phyloP scores from a whole-genome alignment of 1,140 invertebrate genomes.

The Drosophila mojavensis region DNA sequence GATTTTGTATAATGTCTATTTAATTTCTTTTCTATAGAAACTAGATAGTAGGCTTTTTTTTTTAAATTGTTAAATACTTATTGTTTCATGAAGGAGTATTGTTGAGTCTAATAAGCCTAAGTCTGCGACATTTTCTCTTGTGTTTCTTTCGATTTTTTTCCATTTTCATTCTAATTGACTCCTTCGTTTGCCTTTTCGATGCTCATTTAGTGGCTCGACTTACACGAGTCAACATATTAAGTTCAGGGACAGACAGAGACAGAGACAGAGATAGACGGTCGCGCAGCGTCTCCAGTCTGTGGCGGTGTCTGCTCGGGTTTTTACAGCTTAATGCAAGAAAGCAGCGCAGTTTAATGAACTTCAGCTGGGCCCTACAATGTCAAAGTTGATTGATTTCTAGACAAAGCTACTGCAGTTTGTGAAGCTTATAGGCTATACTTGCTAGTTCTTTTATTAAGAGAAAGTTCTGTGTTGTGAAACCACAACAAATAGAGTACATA shows the following conservation, averaged over 20 bases:
- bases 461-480: no score
- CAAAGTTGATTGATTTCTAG: conserved; percentile 28
- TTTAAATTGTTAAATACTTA: no score
- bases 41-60: no score
- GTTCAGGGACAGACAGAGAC: conserved; percentile 13
- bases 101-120: no score
- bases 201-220: conserved; percentile 50
- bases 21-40: no score
- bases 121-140: neutral
- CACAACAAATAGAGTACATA: no score
- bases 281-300: neutral
- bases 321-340: conserved; percentile 21
- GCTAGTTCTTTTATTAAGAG: no score
- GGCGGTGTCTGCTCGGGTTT: neutral
- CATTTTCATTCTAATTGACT: conserved; percentile 9
- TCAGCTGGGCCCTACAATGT: conserved; percentile 19
- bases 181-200: conserved; percentile 24
- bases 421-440: no score
- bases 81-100: no score
- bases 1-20: no score
- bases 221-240: conserved; percentile 63
- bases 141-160: neutral
- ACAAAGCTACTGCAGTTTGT: neutral
- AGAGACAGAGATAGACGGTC: conserved; percentile 3
- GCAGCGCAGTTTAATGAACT: conserved; percentile 41